Percentiles rank a stretch among this genome's conserved stretches.
Conservation (phyloP, 1,140 invertebrate species). For the Coptotermes formosanus region DNA sequence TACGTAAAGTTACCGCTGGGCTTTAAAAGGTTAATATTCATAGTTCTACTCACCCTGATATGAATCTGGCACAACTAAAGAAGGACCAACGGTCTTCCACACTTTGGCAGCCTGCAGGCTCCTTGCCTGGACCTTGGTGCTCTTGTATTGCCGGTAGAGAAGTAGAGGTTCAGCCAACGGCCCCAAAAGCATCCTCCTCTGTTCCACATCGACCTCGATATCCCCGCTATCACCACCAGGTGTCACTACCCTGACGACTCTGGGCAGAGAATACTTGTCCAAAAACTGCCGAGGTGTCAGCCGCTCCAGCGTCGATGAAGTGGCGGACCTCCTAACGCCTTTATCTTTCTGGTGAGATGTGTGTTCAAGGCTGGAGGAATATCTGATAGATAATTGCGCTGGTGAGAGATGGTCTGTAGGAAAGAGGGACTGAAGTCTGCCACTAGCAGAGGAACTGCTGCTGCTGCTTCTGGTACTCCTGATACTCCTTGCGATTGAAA, state of each 20-base stretch:
- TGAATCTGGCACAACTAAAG: constrained; percentile 45
- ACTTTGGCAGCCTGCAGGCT: constrained; percentile 39
- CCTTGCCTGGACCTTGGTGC: constrained; percentile 43
- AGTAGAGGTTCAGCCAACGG: constrained; percentile 42
- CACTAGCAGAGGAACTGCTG: too few relatives aligned
- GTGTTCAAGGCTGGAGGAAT: neutral
- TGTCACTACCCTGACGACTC: constrained; percentile 37
- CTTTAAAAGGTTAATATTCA: too few relatives aligned
- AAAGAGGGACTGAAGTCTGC: too few relatives aligned
- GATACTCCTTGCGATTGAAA: neutral
- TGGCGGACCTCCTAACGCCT: neutral
- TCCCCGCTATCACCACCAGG: neutral
- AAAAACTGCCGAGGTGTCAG: constrained; percentile 38
- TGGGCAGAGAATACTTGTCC: constrained; percentile 39
- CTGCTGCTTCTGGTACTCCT: too few relatives aligned
- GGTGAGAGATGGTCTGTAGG: neutral
- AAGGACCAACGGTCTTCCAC: constrained; percentile 37
- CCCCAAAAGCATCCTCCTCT: constrained; percentile 27
- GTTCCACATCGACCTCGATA: neutral
- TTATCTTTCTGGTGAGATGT: neutral
- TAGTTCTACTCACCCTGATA: constrained; percentile 41
- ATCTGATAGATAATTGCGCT: neutral
- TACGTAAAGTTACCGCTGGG: too few relatives aligned
- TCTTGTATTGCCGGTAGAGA: constrained; percentile 42
- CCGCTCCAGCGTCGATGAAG: neutral